These are phyloP conservation scores for Bujurquina vittata DNA, from an alignment of 2,113 vertebrate genomes.

Conservation along the genomic window DNA sequence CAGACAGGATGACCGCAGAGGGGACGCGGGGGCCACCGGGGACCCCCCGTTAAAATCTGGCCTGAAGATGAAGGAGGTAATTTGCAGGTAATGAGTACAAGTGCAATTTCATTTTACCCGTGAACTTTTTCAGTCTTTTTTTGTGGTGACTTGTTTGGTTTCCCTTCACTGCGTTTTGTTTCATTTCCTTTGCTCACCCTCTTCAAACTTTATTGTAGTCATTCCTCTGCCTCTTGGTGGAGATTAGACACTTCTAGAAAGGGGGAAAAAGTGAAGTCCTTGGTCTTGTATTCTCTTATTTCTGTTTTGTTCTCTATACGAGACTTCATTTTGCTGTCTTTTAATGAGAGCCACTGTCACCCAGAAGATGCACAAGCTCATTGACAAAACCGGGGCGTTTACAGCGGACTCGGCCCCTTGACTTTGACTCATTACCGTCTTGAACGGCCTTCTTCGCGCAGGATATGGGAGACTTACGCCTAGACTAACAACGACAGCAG, in stretches of 20 bases:
- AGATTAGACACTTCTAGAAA: slow-evolving; percentile 29
- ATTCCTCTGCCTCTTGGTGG: not conserved
- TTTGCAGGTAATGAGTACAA: slow-evolving; percentile 75
- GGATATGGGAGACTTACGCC: slow-evolving; percentile 64
- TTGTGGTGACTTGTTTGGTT: slow-evolving; percentile 3
- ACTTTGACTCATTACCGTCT: slow-evolving; percentile 49
- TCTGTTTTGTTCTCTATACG: not conserved
- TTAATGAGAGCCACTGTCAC: slow-evolving; percentile 13
- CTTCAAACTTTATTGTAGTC: slow-evolving; percentile 32
- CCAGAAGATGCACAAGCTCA: not conserved
- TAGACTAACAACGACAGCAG: slow-evolving; percentile 67
- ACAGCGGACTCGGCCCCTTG: slow-evolving; percentile 15
- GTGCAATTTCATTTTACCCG: not conserved
- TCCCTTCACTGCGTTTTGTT: slow-evolving; percentile 3
- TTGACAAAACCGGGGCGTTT: slow-evolving; percentile 8
- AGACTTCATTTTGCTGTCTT: not conserved
- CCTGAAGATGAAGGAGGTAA: slow-evolving; percentile 74
- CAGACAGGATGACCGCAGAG: slow-evolving; percentile 70
- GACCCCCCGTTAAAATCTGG: slow-evolving; percentile 58
- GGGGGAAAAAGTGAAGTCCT: not conserved
- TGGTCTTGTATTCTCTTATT: not conserved
- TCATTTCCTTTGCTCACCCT: slow-evolving; percentile 27
- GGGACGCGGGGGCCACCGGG: slow-evolving; percentile 46
- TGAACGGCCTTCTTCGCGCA: slow-evolving; percentile 50
- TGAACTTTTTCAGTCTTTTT: not conserved